Base-by-base conservation (phyloP, 2,797 vertebrate species). In the Girardinus metallicus region DNA sequence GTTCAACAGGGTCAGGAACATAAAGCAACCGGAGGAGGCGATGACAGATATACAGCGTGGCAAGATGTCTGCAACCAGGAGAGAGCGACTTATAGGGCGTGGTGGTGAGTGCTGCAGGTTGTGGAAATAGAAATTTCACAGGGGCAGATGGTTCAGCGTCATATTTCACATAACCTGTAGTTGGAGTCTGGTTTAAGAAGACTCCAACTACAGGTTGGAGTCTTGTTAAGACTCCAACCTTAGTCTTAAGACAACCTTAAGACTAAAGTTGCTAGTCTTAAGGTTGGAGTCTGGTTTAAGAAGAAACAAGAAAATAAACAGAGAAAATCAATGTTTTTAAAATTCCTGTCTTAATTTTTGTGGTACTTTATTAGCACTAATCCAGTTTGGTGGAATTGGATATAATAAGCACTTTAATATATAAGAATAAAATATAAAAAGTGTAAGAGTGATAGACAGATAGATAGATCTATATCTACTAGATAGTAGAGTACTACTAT, bases 1-100 rank as follows among this genome's bases (percentile, higher is more conserved):
- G 57, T 43, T 72, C 41, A 43, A 73, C 26, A 18, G 51, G 36
- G 79, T 85, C 70, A 44, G 44, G 55, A 62, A 82, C 76, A 81
- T 47, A 71, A 80, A 89, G 23, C 71, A 46, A 43, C 3, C 70
- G 5, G 77, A 0, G 49, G 36, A 70, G 41, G 73, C 78, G 79
- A 46, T 73, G 87, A 85, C 31, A 26, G 86, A 88, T 53, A 86
- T 73, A 83, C 75, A 39, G 79, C 60, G 83, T 73, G 82, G 80
- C 16, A 55, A 68, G 49, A 72, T 0, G 44, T 43, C 0, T 16
- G 29, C 9, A 44, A 12, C 46, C 0, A 80, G 26, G 60, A 62
- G 3, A 51, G 73, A 47, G 21, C n/a, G 49, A 86, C 2, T 26
- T 73, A 78, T 0, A 4, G 68, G 64, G 29, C 15, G n/a, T 60